These are phyloP conservation scores for Bugulina stolonifera DNA, from an alignment of 2,888 invertebrate genomes.

Conservation along the genomic window DNA sequence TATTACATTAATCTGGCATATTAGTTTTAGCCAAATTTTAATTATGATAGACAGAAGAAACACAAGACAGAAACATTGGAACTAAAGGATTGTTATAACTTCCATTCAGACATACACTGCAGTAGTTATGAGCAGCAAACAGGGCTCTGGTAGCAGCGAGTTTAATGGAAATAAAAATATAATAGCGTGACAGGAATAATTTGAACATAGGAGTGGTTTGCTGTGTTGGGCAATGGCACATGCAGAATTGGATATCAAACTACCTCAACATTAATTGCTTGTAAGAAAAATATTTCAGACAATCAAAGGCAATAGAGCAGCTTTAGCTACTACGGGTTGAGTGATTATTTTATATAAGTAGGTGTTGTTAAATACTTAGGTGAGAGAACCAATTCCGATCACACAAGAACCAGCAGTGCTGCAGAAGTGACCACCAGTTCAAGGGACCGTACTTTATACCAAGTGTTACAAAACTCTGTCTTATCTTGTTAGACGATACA, in stretches of 20 bases:
- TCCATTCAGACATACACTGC: background rate
- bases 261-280: background rate
- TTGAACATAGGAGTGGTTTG: slow-evolving; percentile 9
- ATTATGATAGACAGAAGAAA: slow-evolving; percentile 24
- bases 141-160: slow-evolving; percentile 11
- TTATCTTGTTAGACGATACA: slow-evolving; percentile 26
- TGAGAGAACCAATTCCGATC: slow-evolving; percentile 18
- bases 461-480: slow-evolving; percentile 22
- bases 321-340: slow-evolving; percentile 13
- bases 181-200: slow-evolving; percentile 22
- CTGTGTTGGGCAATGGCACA: slow-evolving; percentile 4
- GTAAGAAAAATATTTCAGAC: background rate
- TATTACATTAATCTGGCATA: background rate
- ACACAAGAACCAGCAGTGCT: slow-evolving; percentile 10
- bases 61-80: slow-evolving; percentile 26
- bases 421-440: background rate
- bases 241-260: slow-evolving; percentile 7
- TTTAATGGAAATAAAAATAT: background rate
- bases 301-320: slow-evolving; percentile 6
- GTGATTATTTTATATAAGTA: background rate
- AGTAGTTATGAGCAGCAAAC: slow-evolving; percentile 25
- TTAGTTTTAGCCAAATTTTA: background rate
- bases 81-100: slow-evolving; percentile 21
- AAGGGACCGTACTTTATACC: slow-evolving; percentile 25
- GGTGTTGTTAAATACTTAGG: slow-evolving; percentile 2